A percentile compares a stretch with the other conserved stretches of the same genome.
phyloP scores from a whole-genome alignment of 35 echinoderm and acorn worm genomes.

The Nesometra sesokonis region DNA sequence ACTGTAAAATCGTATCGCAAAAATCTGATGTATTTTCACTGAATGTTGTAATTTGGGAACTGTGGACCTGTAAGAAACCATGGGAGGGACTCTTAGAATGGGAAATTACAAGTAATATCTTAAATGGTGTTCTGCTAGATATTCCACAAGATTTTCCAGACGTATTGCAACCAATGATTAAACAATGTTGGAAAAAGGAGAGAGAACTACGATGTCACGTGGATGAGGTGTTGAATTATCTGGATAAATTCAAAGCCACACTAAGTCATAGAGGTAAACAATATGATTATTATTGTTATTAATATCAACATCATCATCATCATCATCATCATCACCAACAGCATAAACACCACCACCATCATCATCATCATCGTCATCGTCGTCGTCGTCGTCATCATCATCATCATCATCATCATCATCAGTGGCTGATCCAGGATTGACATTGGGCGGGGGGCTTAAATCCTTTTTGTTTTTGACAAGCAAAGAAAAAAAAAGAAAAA shows the following conservation, averaged over 20 bases:
- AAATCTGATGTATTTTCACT: background rate
- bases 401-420: no score
- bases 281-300: no score
- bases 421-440: no score
- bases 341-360: no score
- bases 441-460: no score
- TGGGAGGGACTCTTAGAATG: background rate
- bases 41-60: background rate
- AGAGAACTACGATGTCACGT: background rate
- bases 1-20: background rate
- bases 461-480: no score
- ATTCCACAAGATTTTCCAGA: background rate
- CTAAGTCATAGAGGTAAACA: no score
- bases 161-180: background rate
- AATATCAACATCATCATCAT: no score
- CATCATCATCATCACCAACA: no score
- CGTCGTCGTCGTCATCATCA: no score
- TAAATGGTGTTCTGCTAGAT: background rate
- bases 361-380: no score
- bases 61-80: background rate
- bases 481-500: no score
- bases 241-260: background rate
- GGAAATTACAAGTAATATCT: background rate
- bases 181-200: background rate
- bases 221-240: background rate